Evolutionary conservation across 2,888 invertebrate species (phyloP), one percentile per base, ranked within the genome.

Genomic region (Nymphalis urticae): DNA sequence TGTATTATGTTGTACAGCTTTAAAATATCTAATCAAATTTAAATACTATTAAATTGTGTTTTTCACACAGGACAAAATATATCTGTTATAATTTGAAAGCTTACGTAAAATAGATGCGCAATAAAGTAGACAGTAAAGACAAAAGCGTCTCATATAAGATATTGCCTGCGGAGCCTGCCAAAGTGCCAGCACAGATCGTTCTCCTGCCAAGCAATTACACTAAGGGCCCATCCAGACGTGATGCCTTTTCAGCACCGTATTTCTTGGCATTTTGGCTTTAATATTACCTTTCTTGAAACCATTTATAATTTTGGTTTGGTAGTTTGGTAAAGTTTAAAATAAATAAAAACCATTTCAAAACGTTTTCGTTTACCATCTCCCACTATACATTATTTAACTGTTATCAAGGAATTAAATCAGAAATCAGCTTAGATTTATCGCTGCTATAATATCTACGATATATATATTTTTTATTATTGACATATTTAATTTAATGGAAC

Each of bases 121-220:
- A 69, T 67, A 70, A 69, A 64, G 50, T 59, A 62, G 66, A 62
- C 59, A 62, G 66, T 62, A 56, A 68, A 67, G 64, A 72, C 72
- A 72, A 70, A 71, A 54, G 70, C 70, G 67, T 65, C 59, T 64
- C 62, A 48, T 48, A 60, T 66, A 69, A 64, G 70, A 67, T 66
- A 70, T 66, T 59, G 70, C 67, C 56, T 32, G 64, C 59, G 65
- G 70, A 64, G 70, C 32, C 71, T 75, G 75, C 75, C 75, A 75
- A 58, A 75, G 66, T 72, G 72, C 68, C 63, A 59, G 66, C 58
- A 51, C 66, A 54, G 66, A 64, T 66, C 68, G 72, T 63, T 61
- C 36, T 67, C 66, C 67, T 72, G 75, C 75, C 74, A 75, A 75
- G 71, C 74, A 70, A 74, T 75, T 75, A 73, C 71, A 67, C 70